Base-by-base conservation (phyloP, 1,140 invertebrate species). In the Drosophila setifemur region DNA sequence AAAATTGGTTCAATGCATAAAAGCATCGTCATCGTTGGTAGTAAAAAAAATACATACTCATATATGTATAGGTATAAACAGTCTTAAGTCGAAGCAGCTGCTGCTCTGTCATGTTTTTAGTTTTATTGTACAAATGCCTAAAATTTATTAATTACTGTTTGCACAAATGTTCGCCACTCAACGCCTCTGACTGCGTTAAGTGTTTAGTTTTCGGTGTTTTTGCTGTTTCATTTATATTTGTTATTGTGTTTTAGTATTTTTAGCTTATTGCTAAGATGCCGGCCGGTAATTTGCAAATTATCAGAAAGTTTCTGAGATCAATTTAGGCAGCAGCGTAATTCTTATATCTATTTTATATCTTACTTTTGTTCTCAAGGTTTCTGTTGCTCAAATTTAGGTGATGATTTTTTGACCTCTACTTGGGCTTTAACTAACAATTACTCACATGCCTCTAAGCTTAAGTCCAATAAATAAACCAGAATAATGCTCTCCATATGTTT, bases 61-160 rank as follows among this genome's bases (percentile, higher is more conserved):
- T n/a, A n/a, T n/a, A n/a, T n/a, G n/a, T 12, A 37, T n/a, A n/a
- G 8, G 11, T 29, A 33, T 33, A 33, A 11, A 3, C 11, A 33
- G n/a, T 29, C 29, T 19, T 9, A 53, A 25, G 6, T 19, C 9
- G 31, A 29, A 45, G 39, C 74, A 77, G 73, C 53, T 77, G 73
- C 19, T 67, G 31, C 16, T 39, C 28, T 58, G 40, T 45, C 25
- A 50, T 66, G 29, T 71, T 75, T 31, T 45, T 45, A 29, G 35
- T 52, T 52, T 60, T 74, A 73, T 73, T 66, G 29, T 73, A 26
- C 49, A 49, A 71, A 26, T 8, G 11, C 40, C 35, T 11, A 53
- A 23, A 78, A 66, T 79, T 74, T 70, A 79, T 79, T 79, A 79
- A 75, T 64, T 70, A 74, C 71, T 81, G 66, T 74, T 58, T 74